Base-by-base conservation (phyloP, 2,797 vertebrate genomes). In the Crocidura indochinensis region DNA sequence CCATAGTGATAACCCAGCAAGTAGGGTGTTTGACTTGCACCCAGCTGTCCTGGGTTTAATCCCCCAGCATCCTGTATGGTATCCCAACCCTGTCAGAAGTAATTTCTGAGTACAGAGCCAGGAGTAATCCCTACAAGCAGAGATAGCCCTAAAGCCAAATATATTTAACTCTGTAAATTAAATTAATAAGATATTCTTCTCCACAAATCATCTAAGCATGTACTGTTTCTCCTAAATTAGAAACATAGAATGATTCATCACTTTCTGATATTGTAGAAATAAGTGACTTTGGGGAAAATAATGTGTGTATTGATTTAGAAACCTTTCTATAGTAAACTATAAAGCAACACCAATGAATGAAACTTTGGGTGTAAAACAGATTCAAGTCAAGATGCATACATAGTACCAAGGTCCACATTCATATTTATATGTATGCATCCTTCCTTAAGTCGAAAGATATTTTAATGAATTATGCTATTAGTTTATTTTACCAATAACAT, bases 281-380 rank as follows among this genome's bases (percentile, higher is more conserved):
- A 93, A 94, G 88, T 95, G 77, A 92, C 83, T 92, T 96, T 88
- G 93, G 31, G 56, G 71, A 95, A 95, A 90, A 90, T 79, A 24
- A 24, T 82, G 67, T 95, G 71, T 68, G 82, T 82, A 73, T 88
- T 93, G 77, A 86, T 79, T 83, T 44, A 56, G 12, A 82, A 93
- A 24, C 27, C 67, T 88, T 94, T 91, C 73, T 91, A 53, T 68
- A n/a, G 81, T 87, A 91, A 27, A 4, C 95, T 76, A 86, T 91
- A 93, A 92, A 91, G 84, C 91, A 38, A 88, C 86, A 90, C 27
- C 80, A 49, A 80, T 94, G 83, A 88, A 62, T 95, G 84, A 88
- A 77, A 84, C 67, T n/a, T n/a, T 80, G 65, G 78, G 85, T 7
- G 14, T 60, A 20, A 56, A 56, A 19, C 15, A 38, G 38, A 38